Evolutionary conservation across 2,113 vertebrate species (phyloP).

Genomic region (Gallinago undulata): DNA sequence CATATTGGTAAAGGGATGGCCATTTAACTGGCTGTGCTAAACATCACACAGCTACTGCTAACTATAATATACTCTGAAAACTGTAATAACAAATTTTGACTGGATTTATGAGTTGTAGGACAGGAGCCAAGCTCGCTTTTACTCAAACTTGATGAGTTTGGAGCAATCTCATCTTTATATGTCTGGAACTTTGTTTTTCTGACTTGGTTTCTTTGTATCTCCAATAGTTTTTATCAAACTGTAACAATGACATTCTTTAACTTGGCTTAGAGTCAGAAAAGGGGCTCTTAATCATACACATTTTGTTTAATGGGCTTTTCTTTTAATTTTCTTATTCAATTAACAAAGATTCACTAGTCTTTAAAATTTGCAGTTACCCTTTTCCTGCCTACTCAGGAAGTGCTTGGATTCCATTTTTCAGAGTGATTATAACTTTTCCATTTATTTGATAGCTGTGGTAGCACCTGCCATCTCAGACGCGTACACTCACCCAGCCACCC

Average conservation of each 20-base stretch:
- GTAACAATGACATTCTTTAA: neutral
- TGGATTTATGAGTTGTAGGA: constrained; percentile 31
- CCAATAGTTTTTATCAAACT: constrained; percentile 11
- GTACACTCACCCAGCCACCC: neutral
- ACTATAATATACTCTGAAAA: neutral
- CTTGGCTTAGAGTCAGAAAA: neutral
- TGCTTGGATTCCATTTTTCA: neutral
- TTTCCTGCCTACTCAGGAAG: neutral
- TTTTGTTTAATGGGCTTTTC: neutral
- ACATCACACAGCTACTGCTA: neutral
- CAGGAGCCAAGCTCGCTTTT: constrained; percentile 32
- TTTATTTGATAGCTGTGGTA: neutral
- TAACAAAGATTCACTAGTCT: neutral
- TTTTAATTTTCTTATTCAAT: neutral
- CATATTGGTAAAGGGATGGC: neutral
- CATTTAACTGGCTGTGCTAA: neutral
- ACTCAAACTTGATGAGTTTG: neutral
- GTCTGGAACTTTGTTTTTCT: constrained; percentile 44
- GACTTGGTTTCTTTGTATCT: constrained; percentile 13
- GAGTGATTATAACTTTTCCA: neutral
- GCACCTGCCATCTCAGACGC: neutral
- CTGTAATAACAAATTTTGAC: neutral
- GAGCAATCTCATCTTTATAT: constrained; percentile 36
- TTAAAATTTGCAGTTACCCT: neutral
- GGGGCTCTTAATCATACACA: neutral